Evolutionary conservation across 2,797 vertebrate species (phyloP), one percentile per base, ranked within the genome.

Genomic region (Anniella stebbinsi): DNA sequence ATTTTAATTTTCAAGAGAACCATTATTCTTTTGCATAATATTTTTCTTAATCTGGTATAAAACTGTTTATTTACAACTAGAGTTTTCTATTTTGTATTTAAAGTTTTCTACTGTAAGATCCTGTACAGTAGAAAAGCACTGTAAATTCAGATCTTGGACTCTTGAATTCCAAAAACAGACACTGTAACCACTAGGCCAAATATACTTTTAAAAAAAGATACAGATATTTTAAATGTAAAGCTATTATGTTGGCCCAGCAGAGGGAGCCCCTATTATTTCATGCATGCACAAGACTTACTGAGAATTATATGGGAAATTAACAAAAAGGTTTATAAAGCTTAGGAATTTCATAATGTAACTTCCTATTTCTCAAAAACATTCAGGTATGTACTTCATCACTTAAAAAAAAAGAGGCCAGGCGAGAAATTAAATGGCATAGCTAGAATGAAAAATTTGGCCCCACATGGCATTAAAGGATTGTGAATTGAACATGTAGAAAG

Each of bases 261-360:
- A 95, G 95, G 93, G 93, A 96, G 94, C 94, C 95, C 93, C 91
- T 93, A 94, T 95, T 96, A 95, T 94, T 95, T 94, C 36, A 90
- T 48, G 90, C 92, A 91, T 88, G 77, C 23, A 89, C 89, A 93
- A 91, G 70, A 66, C 2, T 88, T 6, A 30, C 17, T 51, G 41
- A 86, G 10, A 94, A 92, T 83, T 87, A 10, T 0, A 12, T 0
- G 83, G 87, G 92, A 93, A 92, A 91, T 60, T 90, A 80, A 85
- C 51, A 33, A 89, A 86, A 69, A 0, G 48, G 51, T 5, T 41
- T 89, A 73, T 48, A 48, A 17, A 1, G 5, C 66, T 88, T 84
- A 45, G 1, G 21, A 1, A 45, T 88, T 92, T 90, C 8, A 1
- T 3, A 48, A 7, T 67, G 45, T 41, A 77, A 75, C 76, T 83